Evolutionary conservation across 2,888 invertebrate species (phyloP), one percentile per base, ranked within the genome.

Genomic region (Adineta ricciae): DNA sequence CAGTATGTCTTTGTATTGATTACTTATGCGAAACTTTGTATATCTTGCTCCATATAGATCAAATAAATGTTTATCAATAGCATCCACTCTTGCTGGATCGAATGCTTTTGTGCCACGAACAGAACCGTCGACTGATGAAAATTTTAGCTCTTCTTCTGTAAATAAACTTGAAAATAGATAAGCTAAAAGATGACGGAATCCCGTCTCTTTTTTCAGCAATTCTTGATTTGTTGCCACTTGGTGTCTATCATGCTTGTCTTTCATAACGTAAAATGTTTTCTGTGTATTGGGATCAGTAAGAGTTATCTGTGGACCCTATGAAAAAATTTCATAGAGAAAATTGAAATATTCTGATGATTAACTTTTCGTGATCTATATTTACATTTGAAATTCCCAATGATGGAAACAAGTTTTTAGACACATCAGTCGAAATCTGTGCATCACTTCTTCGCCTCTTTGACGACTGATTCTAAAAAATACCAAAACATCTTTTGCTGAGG

Each of bases 41-140:
- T 72, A 72, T 36, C 72, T 36, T 32, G 72, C 72, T 36, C 72
- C 72, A 72, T 72, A 72, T 72, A 72, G 36, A 36, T 72, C 72
- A 9, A 72, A 72, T 72, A 72, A 72, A 16, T 72, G 72, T 36
- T 72, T 72, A 36, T 72, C 72, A 72, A 72, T 72, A 19, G 72
- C 36, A 72, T 32, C 32, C 19, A 72, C 72, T 72, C 72, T 72
- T 72, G 19, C 19, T 36, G 14, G 72, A 72, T 72, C 72, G 36
- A 72, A 72, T 36, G 36, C 32, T 72, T 5, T 32, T 72, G 72
- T 72, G 21, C 36, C 72, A 72, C 38, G 72, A 19, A 72, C 72
- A 72, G 32, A 32, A 36, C 19, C 72, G 36, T 72, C 72, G 36
- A 72, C 72, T 11, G 72, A 72, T 72, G 72, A 72, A 72, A 72